Evolutionary conservation across 2,113 vertebrate genomes (phyloP), one percentile per base, ranked within the genome.

Genomic region (Electrona antarctica): DNA sequence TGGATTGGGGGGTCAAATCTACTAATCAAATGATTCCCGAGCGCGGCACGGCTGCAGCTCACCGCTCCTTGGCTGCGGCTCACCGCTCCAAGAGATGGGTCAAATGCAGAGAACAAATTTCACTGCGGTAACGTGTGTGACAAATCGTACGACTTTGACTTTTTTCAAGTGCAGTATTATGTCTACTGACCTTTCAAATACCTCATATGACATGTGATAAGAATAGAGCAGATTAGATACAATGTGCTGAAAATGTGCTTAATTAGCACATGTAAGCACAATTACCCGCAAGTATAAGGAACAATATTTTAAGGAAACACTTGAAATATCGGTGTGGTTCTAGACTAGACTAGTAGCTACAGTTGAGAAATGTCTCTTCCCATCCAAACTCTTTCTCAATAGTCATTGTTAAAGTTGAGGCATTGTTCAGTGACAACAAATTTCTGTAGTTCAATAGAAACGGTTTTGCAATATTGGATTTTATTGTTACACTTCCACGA

Each of bases 391-490:
- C 11, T 11, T 50, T 50, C 49, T 50, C 33, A 41, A 41, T 41
- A 41, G 33, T 41, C 33, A 41, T 41, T 41, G 33, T 41, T 50
- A 50, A 50, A 49, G 4, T 10, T 49, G 48, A 7, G 7, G 7
- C 3, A 12, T 13, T 57, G 14, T 66, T 61, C 14, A 28, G 2
- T 56, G n/a, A 62, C 9, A 61, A 8, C 6, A 28, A 41, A 7
- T 0, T 5, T 8, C 45, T 47, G 60, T 10, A 28, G 59, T 56
- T 48, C 56, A 71, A 75, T 60, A 55, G 6, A 45, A 6, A 33
- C 3, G n/a, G 7, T 77, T 78, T 59, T 68, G 74, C 49, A 79
- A 79, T 56, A 63, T 7, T 67, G 55, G 67, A 28, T 29, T 70
- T 66, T 72, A 41, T 14, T 29, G 28, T 12, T n/a, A n/a, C n/a